Base-by-base conservation (phyloP, 2,797 vertebrate genomes). In the Capromys pilorides region DNA sequence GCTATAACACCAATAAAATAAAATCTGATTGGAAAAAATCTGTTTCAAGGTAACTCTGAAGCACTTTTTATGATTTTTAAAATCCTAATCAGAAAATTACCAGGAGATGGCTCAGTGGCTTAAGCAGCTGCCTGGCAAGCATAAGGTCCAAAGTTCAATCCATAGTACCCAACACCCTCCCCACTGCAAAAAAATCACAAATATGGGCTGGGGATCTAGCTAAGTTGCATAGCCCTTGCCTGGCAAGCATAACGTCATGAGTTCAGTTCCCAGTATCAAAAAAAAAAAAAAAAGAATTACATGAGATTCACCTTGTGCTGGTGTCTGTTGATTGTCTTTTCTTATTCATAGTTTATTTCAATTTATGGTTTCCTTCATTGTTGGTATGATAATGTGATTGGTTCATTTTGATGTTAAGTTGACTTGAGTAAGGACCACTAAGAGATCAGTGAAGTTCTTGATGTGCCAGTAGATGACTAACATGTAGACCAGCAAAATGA, bases 11-110 rank as follows among this genome's bases (percentile, higher is more conserved):
- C 54, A 57, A 57, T 57, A 57, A 57, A 66, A 33, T 66, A 67
- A 67, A 67, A 67, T 67, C 13, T 62, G 61, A 62, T 67, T 66
- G 31, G 64, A 67, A 67, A 67, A 81, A 64, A 57, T 71, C 61
- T 86, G 39, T 78, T 89, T 59, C 33, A 88, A 94, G 51, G 85
- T 69, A 82, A 80, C 66, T 91, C 75, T 80, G n/a, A 89, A 64
- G 57, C 22, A 81, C 54, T 39, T 96, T 95, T 92, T 82, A 51
- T 88, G 33, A 90, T 12, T 33, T 85, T 85, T 81, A 75, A 89
- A 92, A 96, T 66, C 4, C 62, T 31, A 28, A 66, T 66, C 26
- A 66, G 62, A 31, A 31, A 61, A 61, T 61, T 61, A 22, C 61
- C 10, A 10, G 24, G 22, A 62, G 22, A 24, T 62, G 26, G 61